Percentiles rank a stretch among this genome's conserved stretches.
These are phyloP conservation scores for Xenopus laevis DNA, from an alignment of 2,113 vertebrate genomes.

Conservation along the genomic window DNA sequence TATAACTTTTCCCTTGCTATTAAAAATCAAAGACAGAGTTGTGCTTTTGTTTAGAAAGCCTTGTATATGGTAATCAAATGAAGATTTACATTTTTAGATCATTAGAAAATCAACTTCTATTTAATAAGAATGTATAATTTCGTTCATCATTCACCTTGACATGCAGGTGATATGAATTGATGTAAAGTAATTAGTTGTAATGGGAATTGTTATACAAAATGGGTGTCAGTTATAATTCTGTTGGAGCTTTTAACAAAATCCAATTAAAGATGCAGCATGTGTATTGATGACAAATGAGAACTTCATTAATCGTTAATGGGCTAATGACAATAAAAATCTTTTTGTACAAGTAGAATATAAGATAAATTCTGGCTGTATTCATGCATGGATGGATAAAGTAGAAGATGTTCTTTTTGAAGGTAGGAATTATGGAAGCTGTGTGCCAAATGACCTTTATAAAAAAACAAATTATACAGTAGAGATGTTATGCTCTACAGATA, in stretches of 20 bases:
- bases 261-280: constrained; percentile 40
- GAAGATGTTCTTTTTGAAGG: no score
- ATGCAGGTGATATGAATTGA: constrained; percentile 43
- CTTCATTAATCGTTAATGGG: constrained; percentile 18
- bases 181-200: constrained; percentile 43
- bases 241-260: constrained; percentile 30
- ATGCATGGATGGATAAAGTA: no score
- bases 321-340: constrained; percentile 43
- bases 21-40: not conserved
- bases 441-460: no score
- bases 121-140: not conserved
- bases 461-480: no score
- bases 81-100: constrained; percentile 33
- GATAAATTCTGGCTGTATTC: not conserved
- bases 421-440: no score
- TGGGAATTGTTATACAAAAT: constrained; percentile 43
- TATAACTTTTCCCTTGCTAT: not conserved
- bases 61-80: constrained; percentile 6
- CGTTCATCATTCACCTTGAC: constrained; percentile 32
- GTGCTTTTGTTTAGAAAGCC: not conserved
- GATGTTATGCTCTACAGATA: no score
- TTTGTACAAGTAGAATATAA: constrained; percentile 21
- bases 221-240: constrained; percentile 31
- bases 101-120: constrained; percentile 6
- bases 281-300: constrained; percentile 40